A percentile compares a stretch with the other conserved stretches of the same genome.
Conservation (phyloP, 2,888 invertebrate genomes). For the Synanthedon formicaeformis region DNA sequence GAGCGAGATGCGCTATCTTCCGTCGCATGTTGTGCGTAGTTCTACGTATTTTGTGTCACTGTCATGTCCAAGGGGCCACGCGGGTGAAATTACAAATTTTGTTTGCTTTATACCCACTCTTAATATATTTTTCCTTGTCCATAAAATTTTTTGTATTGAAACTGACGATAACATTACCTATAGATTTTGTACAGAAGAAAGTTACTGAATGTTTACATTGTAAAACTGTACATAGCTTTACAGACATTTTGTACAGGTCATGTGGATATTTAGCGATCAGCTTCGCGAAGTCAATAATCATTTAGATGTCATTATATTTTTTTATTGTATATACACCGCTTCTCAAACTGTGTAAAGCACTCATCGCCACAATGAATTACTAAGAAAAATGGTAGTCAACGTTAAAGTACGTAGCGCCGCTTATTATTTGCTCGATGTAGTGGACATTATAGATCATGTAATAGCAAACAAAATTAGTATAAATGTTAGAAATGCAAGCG, state of each 20-base stretch:
- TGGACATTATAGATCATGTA: slow-evolving; percentile 24
- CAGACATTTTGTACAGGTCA: slow-evolving; percentile 58
- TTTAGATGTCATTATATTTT: slow-evolving; percentile 36
- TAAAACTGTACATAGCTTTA: slow-evolving; percentile 50
- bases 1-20: too few species aligned
- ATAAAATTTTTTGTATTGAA: background rate
- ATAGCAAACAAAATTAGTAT: slow-evolving; percentile 25
- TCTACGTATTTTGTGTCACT: too few species aligned
- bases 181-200: background rate
- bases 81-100: too few species aligned
- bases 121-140: background rate
- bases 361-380: slow-evolving; percentile 45
- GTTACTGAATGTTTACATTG: slow-evolving; percentile 2
- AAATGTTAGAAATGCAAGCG: slow-evolving; percentile 16
- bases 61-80: too few species aligned
- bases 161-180: background rate
- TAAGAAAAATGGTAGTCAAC: slow-evolving; percentile 64
- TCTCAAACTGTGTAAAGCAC: slow-evolving; percentile 32
- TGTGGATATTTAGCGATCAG: slow-evolving; percentile 70
- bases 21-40: too few species aligned
- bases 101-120: too few species aligned
- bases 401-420: slow-evolving; percentile 34
- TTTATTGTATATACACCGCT: slow-evolving; percentile 19
- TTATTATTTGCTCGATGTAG: slow-evolving; percentile 30
- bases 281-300: slow-evolving; percentile 44